phyloP scores from a whole-genome alignment of 2,888 invertebrate genomes.

The Eupsilia transversa region DNA sequence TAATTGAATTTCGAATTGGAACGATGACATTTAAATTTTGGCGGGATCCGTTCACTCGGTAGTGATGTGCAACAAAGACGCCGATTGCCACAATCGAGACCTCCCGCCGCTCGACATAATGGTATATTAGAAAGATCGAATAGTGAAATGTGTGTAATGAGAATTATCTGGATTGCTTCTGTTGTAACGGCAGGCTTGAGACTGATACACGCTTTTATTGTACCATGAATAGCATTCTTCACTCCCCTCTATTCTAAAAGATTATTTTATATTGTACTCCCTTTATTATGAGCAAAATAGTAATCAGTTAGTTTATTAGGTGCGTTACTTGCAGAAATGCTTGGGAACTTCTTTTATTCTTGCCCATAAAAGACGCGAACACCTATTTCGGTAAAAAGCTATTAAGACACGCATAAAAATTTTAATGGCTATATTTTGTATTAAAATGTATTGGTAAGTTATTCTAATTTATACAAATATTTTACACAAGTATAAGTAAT shows the following conservation, averaged over 20 bases:
- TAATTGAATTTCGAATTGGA: constrained; percentile 93
- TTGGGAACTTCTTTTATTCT: constrained; percentile 74
- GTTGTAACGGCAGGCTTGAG: constrained; percentile 86
- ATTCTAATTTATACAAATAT: constrained; percentile 71
- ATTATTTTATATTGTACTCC: constrained; percentile 86
- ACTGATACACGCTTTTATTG: constrained; percentile 83
- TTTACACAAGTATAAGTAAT: constrained; percentile 65
- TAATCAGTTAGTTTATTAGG: constrained; percentile 88
- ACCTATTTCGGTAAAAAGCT: constrained; percentile 66
- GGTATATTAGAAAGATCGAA: constrained; percentile 86
- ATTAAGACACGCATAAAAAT: constrained; percentile 61
- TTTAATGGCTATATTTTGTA: constrained; percentile 64
- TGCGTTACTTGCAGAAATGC: constrained; percentile 86
- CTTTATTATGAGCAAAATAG: constrained; percentile 85
- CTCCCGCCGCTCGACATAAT: constrained; percentile 87
- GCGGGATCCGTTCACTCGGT: constrained; percentile 84
- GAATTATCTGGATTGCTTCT: constrained; percentile 90
- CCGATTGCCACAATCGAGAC: constrained; percentile 85
- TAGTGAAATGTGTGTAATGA: constrained; percentile 90
- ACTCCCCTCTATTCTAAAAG: constrained; percentile 85
- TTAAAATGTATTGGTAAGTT: constrained; percentile 65
- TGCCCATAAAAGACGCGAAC: constrained; percentile 67
- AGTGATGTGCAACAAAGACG: constrained; percentile 89
- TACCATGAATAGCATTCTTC: constrained; percentile 86
- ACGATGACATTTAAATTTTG: constrained; percentile 92